A percentile compares a stretch with the other conserved stretches of the same genome.
These are phyloP conservation scores for Neodiprion pinetum DNA, from an alignment of 1,140 invertebrate species.

Conservation along the genomic window DNA sequence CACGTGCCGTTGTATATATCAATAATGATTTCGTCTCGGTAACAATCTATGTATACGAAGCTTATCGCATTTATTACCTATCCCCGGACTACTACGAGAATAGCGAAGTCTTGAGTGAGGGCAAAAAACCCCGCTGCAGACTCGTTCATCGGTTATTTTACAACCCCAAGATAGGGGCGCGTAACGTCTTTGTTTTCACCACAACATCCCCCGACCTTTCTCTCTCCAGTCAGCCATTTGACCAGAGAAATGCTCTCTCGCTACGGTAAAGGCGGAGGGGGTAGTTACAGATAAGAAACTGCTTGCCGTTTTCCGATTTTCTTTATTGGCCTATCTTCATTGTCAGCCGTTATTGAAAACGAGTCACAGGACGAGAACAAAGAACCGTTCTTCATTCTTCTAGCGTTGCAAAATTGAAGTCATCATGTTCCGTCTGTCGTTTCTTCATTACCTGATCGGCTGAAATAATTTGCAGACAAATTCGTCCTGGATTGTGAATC, in stretches of 20 bases:
- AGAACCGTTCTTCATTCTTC: not conserved
- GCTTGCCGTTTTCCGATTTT: conserved; percentile 19
- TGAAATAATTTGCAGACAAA: no score
- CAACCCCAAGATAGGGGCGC: conserved; percentile 54
- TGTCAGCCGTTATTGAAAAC: not conserved
- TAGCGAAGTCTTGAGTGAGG: conserved; percentile 15
- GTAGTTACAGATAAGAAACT: conserved; percentile 26
- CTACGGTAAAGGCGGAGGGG: conserved; percentile 10
- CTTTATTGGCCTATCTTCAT: conserved; percentile 15
- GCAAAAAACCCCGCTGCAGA: conserved; percentile 37
- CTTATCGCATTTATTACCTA: conserved; percentile 59
- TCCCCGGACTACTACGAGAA: conserved; percentile 20
- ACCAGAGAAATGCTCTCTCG: conserved; percentile 9
- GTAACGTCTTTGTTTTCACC: conserved; percentile 63
- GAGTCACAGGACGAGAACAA: not conserved
- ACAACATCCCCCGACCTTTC: conserved; percentile 34
- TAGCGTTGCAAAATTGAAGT: not conserved
- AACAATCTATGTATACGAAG: conserved; percentile 43
- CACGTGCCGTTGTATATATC: conserved; percentile 31
- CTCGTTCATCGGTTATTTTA: conserved; percentile 62
- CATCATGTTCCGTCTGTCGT: not conserved
- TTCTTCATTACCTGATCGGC: no score
- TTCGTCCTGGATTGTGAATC: no score
- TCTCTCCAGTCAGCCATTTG: not conserved
- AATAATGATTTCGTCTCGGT: conserved; percentile 45